Evolutionary conservation across 2,113 vertebrate species (phyloP).

Genomic region (Stigmatopora argus): DNA sequence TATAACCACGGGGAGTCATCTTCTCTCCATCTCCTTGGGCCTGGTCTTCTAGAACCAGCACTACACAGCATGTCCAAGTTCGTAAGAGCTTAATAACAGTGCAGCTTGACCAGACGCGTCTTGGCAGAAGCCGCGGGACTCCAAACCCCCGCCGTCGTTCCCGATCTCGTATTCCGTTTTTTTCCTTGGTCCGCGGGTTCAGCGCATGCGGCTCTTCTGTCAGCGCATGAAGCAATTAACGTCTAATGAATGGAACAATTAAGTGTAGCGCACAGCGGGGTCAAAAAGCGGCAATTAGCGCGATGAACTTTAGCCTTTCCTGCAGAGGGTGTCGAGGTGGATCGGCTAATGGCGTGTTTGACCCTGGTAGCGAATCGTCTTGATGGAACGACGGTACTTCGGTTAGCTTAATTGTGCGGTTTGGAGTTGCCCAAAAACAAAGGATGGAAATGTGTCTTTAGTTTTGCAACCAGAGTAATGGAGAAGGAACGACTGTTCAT

Average conservation of each 20-base stretch:
- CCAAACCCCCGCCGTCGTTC: not conserved
- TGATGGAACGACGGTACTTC: not conserved
- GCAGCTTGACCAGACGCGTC: conserved; percentile 17
- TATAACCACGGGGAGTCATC: not conserved
- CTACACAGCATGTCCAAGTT: conserved; percentile 1
- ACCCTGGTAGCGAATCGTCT: conserved; percentile 21
- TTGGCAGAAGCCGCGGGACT: conserved; percentile 23
- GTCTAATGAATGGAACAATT: conserved; percentile 48
- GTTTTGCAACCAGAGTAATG: no score
- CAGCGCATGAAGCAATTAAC: conserved; percentile 28
- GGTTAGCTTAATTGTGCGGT: not conserved
- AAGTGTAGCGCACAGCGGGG: conserved; percentile 34
- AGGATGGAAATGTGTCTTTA: not conserved
- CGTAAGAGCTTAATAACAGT: conserved; percentile 1
- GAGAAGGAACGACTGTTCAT: no score
- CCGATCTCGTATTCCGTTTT: not conserved
- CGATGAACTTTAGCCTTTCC: conserved; percentile 34
- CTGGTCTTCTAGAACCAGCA: not conserved
- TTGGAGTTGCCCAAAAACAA: not conserved
- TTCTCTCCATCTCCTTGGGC: not conserved
- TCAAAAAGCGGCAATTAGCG: conserved; percentile 53
- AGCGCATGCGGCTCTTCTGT: conserved; percentile 5
- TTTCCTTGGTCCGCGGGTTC: not conserved
- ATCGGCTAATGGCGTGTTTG: conserved; percentile 39
- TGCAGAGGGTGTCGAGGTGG: conserved; percentile 29